Conservation (phyloP, 2,113 vertebrate genomes). For the Sialia sialis region DNA sequence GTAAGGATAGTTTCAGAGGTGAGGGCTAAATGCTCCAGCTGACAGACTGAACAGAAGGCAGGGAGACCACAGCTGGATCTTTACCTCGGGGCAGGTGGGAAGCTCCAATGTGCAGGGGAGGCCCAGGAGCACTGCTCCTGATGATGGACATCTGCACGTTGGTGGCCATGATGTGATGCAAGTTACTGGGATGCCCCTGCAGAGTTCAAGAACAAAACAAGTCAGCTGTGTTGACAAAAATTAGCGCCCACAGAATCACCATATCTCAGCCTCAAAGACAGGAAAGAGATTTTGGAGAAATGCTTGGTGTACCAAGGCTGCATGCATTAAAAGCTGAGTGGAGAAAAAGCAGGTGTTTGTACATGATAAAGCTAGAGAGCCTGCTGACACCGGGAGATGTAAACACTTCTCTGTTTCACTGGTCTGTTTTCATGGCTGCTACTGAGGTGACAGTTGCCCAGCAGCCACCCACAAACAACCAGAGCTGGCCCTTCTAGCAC, state of each 20-base stretch:
- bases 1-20: not conserved
- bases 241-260: not conserved
- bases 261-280: not conserved
- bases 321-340: not conserved
- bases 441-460: not conserved
- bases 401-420: not conserved
- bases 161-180: slow-evolving; percentile 92
- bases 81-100: slow-evolving; percentile 95
- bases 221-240: not conserved
- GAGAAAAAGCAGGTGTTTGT: not conserved
- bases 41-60: not conserved
- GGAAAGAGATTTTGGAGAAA: not conserved
- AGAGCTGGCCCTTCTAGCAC: not conserved
- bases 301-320: not conserved
- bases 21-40: not conserved
- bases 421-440: not conserved
- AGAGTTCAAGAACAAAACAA: not conserved
- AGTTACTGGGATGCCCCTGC: slow-evolving; percentile 91
- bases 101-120: slow-evolving; percentile 86
- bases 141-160: slow-evolving; percentile 95
- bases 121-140: slow-evolving; percentile 83
- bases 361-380: not conserved
- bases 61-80: not conserved
- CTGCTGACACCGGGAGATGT: not conserved
- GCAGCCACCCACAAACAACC: not conserved